Evolutionary conservation across 2,797 vertebrate genomes (phyloP).

Genomic region (Bufotes viridis): DNA sequence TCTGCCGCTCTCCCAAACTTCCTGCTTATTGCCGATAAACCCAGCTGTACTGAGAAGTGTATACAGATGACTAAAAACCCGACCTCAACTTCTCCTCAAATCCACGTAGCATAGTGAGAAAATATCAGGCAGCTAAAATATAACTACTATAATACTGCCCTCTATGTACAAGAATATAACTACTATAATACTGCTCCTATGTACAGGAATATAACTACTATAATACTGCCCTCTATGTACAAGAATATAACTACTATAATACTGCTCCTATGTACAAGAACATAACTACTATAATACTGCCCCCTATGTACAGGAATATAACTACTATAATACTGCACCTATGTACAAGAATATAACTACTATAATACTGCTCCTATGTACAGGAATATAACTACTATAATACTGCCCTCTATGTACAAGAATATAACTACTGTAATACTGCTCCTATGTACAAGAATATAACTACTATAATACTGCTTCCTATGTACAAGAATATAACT

Average conservation of each 20-base stretch:
- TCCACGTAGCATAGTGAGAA: neutral
- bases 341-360: constrained; percentile 4
- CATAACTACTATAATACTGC: neutral
- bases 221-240: neutral
- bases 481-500: no score
- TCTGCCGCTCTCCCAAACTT: constrained; percentile 6
- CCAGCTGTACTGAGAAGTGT: neutral
- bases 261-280: neutral
- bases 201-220: neutral
- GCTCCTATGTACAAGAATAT: neutral
- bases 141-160: no score
- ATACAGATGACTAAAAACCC: neutral
- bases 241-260: neutral
- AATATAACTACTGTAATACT: neutral
- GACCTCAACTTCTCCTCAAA: no score
- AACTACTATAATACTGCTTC: neutral
- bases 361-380: constrained; percentile 1
- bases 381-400: constrained; percentile 4
- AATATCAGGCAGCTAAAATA: no score
- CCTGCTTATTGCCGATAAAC: neutral
- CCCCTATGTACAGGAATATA: neutral
- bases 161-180: neutral
- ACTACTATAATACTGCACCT: constrained; percentile 1
- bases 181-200: neutral
- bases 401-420: no score